Evolutionary conservation across 2,797 vertebrate genomes (phyloP).

Genomic region (Ctenosaura bakeri): DNA sequence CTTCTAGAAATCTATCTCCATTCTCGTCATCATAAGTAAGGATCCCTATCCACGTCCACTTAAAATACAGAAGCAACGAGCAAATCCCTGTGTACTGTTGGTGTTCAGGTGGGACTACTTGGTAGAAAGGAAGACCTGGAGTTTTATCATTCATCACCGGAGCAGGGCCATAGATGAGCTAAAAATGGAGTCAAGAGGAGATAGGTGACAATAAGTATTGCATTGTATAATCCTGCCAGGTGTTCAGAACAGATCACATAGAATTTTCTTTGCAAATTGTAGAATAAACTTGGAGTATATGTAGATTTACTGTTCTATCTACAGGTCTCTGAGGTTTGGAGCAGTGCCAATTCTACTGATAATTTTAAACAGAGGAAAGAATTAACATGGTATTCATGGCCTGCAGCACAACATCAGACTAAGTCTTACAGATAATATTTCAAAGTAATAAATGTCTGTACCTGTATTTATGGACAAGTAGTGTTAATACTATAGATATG

Average conservation of each 20-base stretch:
- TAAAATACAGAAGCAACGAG: conserved; percentile 12
- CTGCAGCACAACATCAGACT: no score
- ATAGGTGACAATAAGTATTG: neutral
- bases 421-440: no score
- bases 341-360: neutral
- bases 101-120: neutral
- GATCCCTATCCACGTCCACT: conserved; percentile 1
- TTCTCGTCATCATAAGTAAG: neutral
- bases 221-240: neutral
- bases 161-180: conserved; percentile 15
- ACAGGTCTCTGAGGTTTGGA: neutral
- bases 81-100: neutral
- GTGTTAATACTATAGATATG: no score
- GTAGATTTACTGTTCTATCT: neutral
- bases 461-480: no score
- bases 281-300: neutral
- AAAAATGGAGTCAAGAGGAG: neutral
- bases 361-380: no score
- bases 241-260: no score
- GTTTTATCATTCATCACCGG: conserved; percentile 17
- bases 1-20: conserved; percentile 12
- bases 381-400: no score
- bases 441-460: no score
- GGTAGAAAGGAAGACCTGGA: conserved; percentile 12
- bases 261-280: neutral